Conservation (phyloP, 2,888 invertebrate genomes). For the Melanotus villosus region DNA sequence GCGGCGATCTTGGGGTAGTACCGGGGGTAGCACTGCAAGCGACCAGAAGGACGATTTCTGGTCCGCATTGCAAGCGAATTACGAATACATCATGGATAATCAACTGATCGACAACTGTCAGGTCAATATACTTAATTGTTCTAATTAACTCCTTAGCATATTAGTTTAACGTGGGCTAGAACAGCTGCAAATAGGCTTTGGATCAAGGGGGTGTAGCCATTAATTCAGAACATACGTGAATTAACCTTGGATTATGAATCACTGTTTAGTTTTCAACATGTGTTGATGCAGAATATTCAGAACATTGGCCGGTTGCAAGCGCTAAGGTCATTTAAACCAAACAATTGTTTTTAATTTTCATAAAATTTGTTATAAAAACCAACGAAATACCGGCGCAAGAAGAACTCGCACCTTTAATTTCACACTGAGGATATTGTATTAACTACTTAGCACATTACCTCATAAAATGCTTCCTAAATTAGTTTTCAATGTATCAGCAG, state of each 20-base stretch:
- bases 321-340: constrained; percentile 2
- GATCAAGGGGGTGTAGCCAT: not conserved
- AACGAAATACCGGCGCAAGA: too few species aligned
- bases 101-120: constrained; percentile 92
- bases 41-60: constrained; percentile 90
- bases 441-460: too few species aligned
- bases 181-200: not conserved
- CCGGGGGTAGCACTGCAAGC: constrained; percentile 79
- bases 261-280: not conserved
- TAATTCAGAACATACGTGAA: not conserved
- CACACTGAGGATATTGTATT: too few species aligned
- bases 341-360: too few species aligned
- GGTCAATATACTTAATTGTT: constrained; percentile 60
- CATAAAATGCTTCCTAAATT: too few species aligned
- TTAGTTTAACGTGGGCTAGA: not conserved
- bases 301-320: not conserved
- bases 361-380: too few species aligned
- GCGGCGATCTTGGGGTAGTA: constrained; percentile 84
- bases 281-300: not conserved
- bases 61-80: constrained; percentile 91
- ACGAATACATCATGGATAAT: constrained; percentile 96
- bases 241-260: constrained; percentile 4
- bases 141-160: not conserved
- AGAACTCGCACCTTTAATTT: too few species aligned
- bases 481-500: too few species aligned